Conservation (phyloP, 2,113 vertebrate genomes). For the Labrus mixtus region DNA sequence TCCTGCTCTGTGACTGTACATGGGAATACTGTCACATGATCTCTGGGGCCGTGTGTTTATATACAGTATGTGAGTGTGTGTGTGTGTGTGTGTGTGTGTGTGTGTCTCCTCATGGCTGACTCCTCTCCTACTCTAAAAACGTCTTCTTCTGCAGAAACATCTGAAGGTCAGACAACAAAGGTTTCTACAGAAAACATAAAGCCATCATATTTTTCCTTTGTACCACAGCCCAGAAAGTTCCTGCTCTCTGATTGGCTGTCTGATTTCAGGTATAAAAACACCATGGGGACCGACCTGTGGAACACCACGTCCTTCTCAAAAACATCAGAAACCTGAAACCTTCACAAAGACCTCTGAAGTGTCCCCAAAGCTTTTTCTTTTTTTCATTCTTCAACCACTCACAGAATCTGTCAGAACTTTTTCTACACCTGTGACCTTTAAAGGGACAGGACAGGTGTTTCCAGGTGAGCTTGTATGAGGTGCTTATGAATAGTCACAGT, state of each 20-base stretch:
- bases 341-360: background rate
- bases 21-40: constrained; percentile 68
- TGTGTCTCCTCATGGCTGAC: too few relatives aligned
- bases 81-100: background rate
- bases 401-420: background rate
- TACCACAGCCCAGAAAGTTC: background rate
- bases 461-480: too few relatives aligned
- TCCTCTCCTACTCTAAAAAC: too few relatives aligned
- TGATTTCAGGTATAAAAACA: background rate
- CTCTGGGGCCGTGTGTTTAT: constrained; percentile 35
- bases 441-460: too few relatives aligned
- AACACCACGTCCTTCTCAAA: background rate
- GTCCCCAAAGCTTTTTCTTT: too few relatives aligned
- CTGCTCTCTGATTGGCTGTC: background rate
- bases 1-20: constrained; percentile 70
- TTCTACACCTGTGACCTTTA: background rate
- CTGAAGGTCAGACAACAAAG: too few relatives aligned
- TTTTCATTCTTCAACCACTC: background rate
- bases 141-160: background rate
- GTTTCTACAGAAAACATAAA: background rate
- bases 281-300: background rate
- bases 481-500: too few relatives aligned
- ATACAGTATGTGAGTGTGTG: constrained; percentile 13
- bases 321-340: background rate
- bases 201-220: background rate